A percentile compares a stretch with the other conserved stretches of the same genome.
Conservation (phyloP, 2,888 invertebrate genomes). For the Chydorus sphaericus region DNA sequence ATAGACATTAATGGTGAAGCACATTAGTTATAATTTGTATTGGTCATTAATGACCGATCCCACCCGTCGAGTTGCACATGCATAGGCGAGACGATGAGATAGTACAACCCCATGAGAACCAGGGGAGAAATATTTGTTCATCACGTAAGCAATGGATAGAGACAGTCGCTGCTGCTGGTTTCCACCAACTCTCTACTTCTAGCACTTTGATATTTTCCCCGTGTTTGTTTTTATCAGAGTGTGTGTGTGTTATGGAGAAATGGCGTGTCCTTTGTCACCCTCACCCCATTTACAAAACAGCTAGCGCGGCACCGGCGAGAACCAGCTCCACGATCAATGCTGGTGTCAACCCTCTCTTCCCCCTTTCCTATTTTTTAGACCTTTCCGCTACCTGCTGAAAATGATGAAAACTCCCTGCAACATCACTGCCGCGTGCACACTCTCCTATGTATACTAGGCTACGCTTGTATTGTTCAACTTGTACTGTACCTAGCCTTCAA, state of each 20-base stretch:
- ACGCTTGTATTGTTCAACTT: no score
- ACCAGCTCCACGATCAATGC: no score
- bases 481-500: no score
- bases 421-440: no score
- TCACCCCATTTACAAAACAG: background rate
- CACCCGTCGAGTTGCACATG: background rate
- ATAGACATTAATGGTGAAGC: background rate
- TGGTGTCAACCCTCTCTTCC: background rate
- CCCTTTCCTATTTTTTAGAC: background rate
- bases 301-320: background rate
- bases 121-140: background rate
- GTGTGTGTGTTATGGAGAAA: background rate
- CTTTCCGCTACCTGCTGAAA: no score
- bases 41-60: constrained; percentile 12
- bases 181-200: no score
- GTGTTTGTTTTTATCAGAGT: constrained; percentile 1
- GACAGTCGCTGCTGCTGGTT: no score
- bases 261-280: constrained; percentile 1
- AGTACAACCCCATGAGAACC: background rate
- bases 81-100: background rate
- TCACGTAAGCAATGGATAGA: background rate
- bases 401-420: no score
- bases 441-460: no score
- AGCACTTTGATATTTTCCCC: background rate
- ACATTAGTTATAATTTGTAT: constrained; percentile 11